phyloP scores from a whole-genome alignment of 2,113 vertebrate species.

The Halcyon malimbica region DNA sequence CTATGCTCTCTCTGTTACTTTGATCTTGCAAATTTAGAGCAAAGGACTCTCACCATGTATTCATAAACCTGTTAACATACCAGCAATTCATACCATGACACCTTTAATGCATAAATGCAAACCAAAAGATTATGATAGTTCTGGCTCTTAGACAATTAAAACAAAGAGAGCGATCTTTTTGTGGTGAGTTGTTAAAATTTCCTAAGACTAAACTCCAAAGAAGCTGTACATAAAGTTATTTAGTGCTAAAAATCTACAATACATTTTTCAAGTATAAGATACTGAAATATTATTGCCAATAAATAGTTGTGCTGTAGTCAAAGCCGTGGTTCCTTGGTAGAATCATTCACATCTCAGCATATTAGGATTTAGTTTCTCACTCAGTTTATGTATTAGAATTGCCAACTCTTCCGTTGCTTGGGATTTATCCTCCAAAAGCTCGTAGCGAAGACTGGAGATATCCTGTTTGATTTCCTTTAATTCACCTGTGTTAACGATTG shows the following conservation, averaged over 20 bases:
- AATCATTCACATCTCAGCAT: slow-evolving; percentile 77
- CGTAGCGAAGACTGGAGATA: slow-evolving; percentile 90
- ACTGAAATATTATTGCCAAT: slow-evolving; percentile 83
- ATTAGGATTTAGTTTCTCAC: slow-evolving; percentile 82
- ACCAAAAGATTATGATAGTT: not conserved
- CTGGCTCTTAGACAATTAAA: slow-evolving; percentile 56
- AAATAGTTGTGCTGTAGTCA: slow-evolving; percentile 75
- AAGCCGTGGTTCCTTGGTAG: slow-evolving; percentile 12
- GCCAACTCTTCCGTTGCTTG: slow-evolving; percentile 88
- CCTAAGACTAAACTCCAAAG: slow-evolving; percentile 66
- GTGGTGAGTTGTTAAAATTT: slow-evolving; percentile 66
- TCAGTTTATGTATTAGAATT: slow-evolving; percentile 87
- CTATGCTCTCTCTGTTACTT: not conserved
- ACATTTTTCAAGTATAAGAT: slow-evolving; percentile 79
- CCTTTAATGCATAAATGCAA: slow-evolving; percentile 25
- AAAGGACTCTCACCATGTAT: slow-evolving; percentile 35
- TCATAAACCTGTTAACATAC: slow-evolving; percentile 50
- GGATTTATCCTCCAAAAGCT: slow-evolving; percentile 89
- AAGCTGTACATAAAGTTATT: slow-evolving; percentile 75
- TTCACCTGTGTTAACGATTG: slow-evolving; percentile 77
- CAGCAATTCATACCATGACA: slow-evolving; percentile 37
- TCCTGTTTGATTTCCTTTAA: slow-evolving; percentile 93
- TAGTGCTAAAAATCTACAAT: slow-evolving; percentile 74
- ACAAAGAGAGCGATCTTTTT: slow-evolving; percentile 24
- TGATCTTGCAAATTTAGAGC: slow-evolving; percentile 39